Conservation (phyloP, 2,113 vertebrate species). For the Phylloscopus trochilus region DNA sequence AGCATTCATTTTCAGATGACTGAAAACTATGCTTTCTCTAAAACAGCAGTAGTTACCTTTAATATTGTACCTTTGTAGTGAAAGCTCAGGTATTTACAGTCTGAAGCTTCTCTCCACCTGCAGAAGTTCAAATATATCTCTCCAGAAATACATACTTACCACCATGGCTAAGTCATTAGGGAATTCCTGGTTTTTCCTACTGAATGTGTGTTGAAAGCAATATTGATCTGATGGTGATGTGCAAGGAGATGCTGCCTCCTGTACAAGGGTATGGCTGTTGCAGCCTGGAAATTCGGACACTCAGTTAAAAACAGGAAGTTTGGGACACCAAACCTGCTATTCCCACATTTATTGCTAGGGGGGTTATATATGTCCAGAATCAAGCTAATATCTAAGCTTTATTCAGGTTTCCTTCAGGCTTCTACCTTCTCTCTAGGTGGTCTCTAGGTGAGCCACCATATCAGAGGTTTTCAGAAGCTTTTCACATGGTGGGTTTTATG, state of each 20-base stretch:
- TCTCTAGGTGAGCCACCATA: not conserved
- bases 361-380: not conserved
- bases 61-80: not conserved
- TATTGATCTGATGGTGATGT: not conserved
- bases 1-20: not conserved
- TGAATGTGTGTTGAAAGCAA: not conserved
- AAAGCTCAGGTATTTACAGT: not conserved
- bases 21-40: not conserved
- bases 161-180: accelerated
- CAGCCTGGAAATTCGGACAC: not conserved
- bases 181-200: not conserved
- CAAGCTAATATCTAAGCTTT: not conserved
- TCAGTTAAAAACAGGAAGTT: not conserved
- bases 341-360: not conserved
- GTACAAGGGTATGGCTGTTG: not conserved
- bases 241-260: not conserved
- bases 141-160: accelerated
- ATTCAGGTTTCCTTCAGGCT: not conserved
- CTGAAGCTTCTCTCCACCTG: not conserved
- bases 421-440: not conserved
- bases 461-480: not conserved
- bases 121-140: not conserved
- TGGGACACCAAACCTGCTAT: not conserved
- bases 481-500: accelerated
- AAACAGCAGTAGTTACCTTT: not conserved